These are phyloP conservation scores for Camponotus fellah DNA, from an alignment of 2,888 invertebrate genomes.

Conservation along the genomic window DNA sequence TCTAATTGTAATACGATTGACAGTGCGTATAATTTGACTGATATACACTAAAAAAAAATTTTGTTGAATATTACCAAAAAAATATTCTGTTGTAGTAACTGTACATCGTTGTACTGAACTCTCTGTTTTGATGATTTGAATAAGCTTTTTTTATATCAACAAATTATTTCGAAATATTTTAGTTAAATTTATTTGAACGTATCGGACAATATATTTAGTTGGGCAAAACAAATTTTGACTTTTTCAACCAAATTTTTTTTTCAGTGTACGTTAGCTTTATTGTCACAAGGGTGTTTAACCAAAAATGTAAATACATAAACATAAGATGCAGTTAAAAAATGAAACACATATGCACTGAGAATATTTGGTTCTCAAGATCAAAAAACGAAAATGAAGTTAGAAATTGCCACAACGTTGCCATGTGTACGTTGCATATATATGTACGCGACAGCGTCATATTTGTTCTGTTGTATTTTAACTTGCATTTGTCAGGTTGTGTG, in stretches of 20 bases:
- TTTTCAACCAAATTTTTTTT: too few relatives aligned
- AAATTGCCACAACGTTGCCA: conserved; percentile 11
- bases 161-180: too few relatives aligned
- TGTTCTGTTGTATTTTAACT: conserved; percentile 4
- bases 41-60: too few relatives aligned
- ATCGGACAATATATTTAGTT: too few relatives aligned
- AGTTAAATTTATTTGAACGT: too few relatives aligned
- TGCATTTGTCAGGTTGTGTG: not conserved
- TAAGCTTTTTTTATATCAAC: too few relatives aligned
- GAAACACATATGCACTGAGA: conserved; percentile 55
- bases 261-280: not conserved
- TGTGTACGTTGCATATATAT: not conserved
- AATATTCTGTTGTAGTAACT: too few relatives aligned
- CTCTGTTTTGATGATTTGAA: too few relatives aligned
- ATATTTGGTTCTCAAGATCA: conserved; percentile 62
- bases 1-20: not conserved
- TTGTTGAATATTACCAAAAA: too few relatives aligned
- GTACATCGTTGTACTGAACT: too few relatives aligned
- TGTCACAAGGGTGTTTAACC: not conserved
- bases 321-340: conserved; percentile 17
- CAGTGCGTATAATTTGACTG: not conserved
- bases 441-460: not conserved
- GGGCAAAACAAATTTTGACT: too few relatives aligned
- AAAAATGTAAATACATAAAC: not conserved
- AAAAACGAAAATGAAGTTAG: conserved; percentile 74